Evolutionary conservation across 2,113 vertebrate species (phyloP).

Genomic region (Corynorhinus townsendii): DNA sequence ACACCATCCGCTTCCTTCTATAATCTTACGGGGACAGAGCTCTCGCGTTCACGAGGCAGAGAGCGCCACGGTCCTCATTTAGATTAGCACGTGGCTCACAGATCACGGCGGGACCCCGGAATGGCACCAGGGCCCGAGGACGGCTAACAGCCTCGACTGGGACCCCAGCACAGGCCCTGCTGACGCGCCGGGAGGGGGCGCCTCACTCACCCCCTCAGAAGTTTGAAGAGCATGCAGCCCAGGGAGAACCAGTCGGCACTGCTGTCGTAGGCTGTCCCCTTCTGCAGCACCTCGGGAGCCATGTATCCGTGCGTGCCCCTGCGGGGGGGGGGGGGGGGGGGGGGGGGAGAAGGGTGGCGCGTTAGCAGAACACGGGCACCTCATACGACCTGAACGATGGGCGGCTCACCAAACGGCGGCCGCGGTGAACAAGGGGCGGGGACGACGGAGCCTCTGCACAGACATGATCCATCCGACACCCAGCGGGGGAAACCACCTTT

Average conservation of each 20-base stretch:
- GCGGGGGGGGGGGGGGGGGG: conserved; percentile 48
- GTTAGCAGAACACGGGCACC: neutral
- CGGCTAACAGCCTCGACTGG: accelerated
- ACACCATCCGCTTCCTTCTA: neutral
- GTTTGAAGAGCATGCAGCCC: conserved; percentile 99
- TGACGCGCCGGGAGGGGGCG: accelerated
- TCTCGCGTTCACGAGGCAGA: neutral
- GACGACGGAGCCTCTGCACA: accelerated
- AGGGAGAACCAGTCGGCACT: conserved; percentile 99
- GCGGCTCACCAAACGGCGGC: neutral
- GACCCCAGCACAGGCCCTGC: accelerated
- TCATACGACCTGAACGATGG: accelerated
- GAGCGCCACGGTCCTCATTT: accelerated
- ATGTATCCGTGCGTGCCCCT: conserved; percentile 99
- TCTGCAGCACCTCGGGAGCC: conserved; percentile 98
- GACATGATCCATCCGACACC: accelerated
- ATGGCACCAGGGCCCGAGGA: accelerated
- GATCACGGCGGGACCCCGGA: accelerated
- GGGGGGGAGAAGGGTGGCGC: neutral
- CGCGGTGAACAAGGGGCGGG: neutral
- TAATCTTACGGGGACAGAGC: neutral
- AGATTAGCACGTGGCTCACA: neutral
- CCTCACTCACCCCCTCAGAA: conserved; percentile 91
- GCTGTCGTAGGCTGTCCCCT: conserved; percentile 97
- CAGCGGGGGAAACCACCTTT: accelerated